Evolutionary conservation across 2,113 vertebrate genomes (phyloP).

Genomic region (Caranx ignobilis): DNA sequence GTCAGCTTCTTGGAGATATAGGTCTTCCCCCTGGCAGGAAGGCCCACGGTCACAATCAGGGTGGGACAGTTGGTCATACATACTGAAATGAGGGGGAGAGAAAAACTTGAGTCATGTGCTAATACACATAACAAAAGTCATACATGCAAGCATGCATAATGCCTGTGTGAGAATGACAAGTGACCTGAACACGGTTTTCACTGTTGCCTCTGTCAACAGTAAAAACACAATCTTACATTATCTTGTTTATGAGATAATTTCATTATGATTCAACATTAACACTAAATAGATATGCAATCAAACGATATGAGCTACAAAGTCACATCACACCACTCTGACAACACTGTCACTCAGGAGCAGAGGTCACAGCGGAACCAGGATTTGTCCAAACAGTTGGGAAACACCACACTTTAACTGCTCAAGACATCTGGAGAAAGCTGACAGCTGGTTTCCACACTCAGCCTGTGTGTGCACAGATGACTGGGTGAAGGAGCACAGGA

Average conservation of each 20-base stretch:
- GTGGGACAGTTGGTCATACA: conserved; percentile 99
- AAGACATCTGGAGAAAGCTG: conserved; percentile 17
- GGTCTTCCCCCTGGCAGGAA: conserved; percentile 97
- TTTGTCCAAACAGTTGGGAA: conserved; percentile 13
- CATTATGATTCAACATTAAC: conserved; percentile 8
- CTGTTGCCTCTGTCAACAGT: neutral
- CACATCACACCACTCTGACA: neutral
- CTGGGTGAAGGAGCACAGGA: conserved; percentile 43
- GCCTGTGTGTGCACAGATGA: conserved; percentile 25
- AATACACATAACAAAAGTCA: neutral
- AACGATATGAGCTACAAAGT: neutral
- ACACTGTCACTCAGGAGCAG: neutral
- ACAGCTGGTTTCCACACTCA: conserved; percentile 25
- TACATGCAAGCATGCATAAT: neutral
- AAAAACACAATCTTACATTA: neutral
- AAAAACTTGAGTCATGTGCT: neutral
- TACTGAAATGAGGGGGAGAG: conserved; percentile 82
- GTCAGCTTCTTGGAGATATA: conserved; percentile 99
- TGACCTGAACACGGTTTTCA: too few species aligned
- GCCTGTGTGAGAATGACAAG: neutral
- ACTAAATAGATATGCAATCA: conserved; percentile 8
- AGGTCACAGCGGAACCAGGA: conserved; percentile 15
- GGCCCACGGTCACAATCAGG: conserved; percentile 96
- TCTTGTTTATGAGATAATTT: neutral
- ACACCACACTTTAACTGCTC: neutral